Evolutionary conservation across 2,113 vertebrate genomes (phyloP), one percentile per base, ranked within the genome.

Genomic region (Geothlypis trichas): DNA sequence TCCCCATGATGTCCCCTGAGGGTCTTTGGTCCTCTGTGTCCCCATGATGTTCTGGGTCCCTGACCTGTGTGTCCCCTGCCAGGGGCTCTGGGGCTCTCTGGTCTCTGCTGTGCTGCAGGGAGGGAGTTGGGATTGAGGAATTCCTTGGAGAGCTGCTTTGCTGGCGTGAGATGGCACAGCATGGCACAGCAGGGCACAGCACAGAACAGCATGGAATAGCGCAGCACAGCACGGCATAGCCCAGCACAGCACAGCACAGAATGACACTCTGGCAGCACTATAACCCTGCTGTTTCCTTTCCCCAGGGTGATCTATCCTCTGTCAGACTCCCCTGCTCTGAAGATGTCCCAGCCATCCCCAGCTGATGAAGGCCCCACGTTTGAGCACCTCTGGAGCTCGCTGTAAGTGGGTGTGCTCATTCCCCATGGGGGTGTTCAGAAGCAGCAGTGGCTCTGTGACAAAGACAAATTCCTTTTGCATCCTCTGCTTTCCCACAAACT

Each of bases 341-440:
- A 98, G 97, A 99, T 99, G 99, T 98, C 99, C 90, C 98, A 98
- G 97, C 86, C 99, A 20, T 90, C 98, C 10, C 90, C 98, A 13
- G 97, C 98, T 65, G 98, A 99, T 10, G 99, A 99, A 97, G 99
- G 99, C 74, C 97, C 98, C 37, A 99, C 98, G 8, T 99, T 99
- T 5, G 99, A 99, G 94, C 98, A 99, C 92, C 99, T 99, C 84
- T 99, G 99, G 99, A 99, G 98, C 94, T 99, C 98, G 4, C 97
- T 99, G 99, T 99, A 95, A 99, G 99, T 99, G 65, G 75, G 13
- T 8, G 14, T 14, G 68, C 7, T 28, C 13, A 0, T 33, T 27
- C 35, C 28, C 49, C 8, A 1, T 2, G 42, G 27, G 30, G 4
- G 22, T 26, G 10, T 20, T 31, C 0, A 0, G 24, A 24, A 73